These are phyloP conservation scores for Phengaris arion DNA, from an alignment of 2,888 invertebrate species.

Conservation along the genomic window DNA sequence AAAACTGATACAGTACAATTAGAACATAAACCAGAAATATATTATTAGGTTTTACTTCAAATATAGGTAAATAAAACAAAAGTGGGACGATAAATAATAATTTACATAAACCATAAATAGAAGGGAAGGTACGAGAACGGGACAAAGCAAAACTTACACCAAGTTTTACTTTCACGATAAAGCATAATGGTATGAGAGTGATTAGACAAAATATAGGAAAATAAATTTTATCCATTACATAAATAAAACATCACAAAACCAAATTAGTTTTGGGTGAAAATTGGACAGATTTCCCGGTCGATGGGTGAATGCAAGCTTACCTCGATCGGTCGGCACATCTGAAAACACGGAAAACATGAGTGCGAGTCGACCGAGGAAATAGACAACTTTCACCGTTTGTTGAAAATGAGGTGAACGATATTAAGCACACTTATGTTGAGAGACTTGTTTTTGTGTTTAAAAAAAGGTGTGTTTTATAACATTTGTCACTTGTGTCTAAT, in stretches of 20 bases:
- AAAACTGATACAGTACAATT: constrained; percentile 18
- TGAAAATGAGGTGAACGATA: constrained; percentile 46
- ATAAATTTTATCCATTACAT: constrained; percentile 38
- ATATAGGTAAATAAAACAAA: not conserved
- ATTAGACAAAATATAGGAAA: constrained; percentile 34
- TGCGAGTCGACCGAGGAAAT: constrained; percentile 63
- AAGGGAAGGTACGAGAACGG: constrained; percentile 1
- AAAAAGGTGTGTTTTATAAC: not conserved
- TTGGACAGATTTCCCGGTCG: constrained; percentile 69
- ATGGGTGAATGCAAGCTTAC: constrained; percentile 64
- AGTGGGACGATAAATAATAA: not conserved
- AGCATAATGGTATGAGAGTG: constrained; percentile 43
- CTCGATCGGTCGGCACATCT: constrained; percentile 70
- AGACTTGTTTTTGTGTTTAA: not conserved
- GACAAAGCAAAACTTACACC: constrained; percentile 29
- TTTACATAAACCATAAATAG: constrained; percentile 11
- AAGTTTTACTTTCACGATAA: constrained; percentile 30
- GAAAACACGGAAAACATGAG: constrained; percentile 68
- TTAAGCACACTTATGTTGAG: constrained; percentile 60
- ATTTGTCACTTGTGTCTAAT: too few relatives aligned
- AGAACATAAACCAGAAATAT: not conserved
- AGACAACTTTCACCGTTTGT: constrained; percentile 57
- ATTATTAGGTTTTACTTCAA: not conserved
- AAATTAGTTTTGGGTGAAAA: constrained; percentile 52
- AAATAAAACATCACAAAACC: constrained; percentile 39